phyloP scores from a whole-genome alignment of 2,797 vertebrate genomes.

The Threskiornis aethiopicus region DNA sequence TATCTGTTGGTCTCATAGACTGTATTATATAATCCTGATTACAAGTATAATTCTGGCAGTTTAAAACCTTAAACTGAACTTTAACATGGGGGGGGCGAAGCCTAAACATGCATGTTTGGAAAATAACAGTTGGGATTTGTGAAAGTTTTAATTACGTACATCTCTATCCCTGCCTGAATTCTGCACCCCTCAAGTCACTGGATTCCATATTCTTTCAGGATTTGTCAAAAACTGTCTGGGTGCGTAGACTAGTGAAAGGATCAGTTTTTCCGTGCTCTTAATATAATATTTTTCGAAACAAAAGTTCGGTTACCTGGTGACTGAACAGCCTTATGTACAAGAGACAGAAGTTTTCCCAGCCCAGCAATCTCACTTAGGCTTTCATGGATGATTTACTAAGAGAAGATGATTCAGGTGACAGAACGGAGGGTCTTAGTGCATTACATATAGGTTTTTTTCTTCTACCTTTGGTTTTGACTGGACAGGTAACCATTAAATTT shows the following conservation, averaged over 20 bases:
- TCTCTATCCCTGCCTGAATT: not conserved
- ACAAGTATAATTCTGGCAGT: not conserved
- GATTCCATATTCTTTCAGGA: not conserved
- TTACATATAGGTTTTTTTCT: not conserved
- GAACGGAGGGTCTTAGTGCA: not conserved
- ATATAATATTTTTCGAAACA: not conserved
- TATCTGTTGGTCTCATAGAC: not conserved
- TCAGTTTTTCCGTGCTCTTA: not conserved
- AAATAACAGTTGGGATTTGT: not conserved
- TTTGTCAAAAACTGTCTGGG: not conserved
- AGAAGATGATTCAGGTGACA: not conserved
- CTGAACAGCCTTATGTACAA: not conserved
- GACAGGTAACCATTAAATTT: not conserved
- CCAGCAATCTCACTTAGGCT: not conserved
- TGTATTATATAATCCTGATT: not conserved
- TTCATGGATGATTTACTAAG: not conserved
- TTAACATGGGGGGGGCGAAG: not conserved
- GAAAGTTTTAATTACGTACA: not conserved
- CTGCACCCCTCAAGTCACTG: not conserved
- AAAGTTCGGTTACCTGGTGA: not conserved
- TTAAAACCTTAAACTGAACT: not conserved
- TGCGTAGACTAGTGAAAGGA: not conserved
- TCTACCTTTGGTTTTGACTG: not conserved
- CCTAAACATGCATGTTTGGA: not conserved
- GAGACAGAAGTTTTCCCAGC: not conserved